Conservation (phyloP, 2,113 vertebrate genomes). For the Hemiprocne comata region DNA sequence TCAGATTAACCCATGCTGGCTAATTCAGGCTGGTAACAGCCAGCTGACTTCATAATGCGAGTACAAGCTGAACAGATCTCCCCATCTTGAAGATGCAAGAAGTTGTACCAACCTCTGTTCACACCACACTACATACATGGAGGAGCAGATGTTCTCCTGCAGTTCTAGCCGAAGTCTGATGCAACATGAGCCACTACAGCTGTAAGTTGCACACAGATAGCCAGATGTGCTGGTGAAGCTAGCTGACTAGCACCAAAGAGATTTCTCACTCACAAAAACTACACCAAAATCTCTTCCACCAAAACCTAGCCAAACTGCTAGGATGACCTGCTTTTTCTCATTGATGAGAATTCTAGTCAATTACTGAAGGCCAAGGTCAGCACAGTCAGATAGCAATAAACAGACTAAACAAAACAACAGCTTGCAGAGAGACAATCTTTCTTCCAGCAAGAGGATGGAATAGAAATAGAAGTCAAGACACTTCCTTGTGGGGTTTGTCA, state of each 20-base stretch:
- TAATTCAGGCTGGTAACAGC: neutral
- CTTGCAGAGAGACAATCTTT: neutral
- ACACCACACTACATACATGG: rapidly evolving
- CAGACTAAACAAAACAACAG: neutral
- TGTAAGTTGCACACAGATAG: neutral
- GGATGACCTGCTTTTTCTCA: neutral
- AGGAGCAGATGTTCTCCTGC: neutral
- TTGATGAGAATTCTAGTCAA: neutral
- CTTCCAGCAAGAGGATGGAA: neutral
- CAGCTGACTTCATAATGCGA: rapidly evolving
- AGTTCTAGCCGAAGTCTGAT: neutral
- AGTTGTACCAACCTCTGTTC: neutral
- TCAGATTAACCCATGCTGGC: neutral
- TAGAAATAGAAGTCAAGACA: neutral
- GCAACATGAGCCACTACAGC: neutral
- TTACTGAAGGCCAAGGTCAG: neutral
- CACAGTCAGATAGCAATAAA: neutral
- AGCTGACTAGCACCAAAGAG: neutral
- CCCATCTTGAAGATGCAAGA: neutral
- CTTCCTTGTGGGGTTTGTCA: neutral
- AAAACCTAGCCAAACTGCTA: neutral
- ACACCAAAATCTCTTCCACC: neutral
- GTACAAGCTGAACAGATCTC: neutral
- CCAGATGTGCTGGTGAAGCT: neutral
- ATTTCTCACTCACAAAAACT: neutral